Percentiles rank a stretch among this genome's conserved stretches.
Conservation (phyloP, 2,797 vertebrate genomes). For the Tiaroga cobitis region DNA sequence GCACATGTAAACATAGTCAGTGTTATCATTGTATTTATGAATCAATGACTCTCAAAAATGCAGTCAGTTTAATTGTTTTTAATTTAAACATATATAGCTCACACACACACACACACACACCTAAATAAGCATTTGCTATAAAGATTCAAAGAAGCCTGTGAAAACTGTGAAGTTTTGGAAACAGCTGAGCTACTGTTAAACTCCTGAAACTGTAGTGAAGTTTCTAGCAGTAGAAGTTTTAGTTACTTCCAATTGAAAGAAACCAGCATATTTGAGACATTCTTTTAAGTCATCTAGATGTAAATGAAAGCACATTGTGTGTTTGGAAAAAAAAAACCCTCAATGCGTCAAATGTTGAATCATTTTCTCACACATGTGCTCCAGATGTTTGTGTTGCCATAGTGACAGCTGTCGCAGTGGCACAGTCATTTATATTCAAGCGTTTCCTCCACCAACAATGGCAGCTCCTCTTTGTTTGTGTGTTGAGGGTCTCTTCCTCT, state of each 20-base stretch:
- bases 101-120: too few relatives aligned
- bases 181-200: neutral
- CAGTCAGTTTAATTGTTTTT: neutral
- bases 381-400: constrained; percentile 48
- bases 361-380: neutral
- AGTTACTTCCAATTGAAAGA: neutral
- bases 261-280: neutral
- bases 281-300: neutral
- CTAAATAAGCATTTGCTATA: neutral
- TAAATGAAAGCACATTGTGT: neutral
- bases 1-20: too few relatives aligned
- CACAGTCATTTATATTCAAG: constrained; percentile 36
- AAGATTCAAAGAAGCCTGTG: neutral
- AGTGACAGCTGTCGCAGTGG: constrained; percentile 30
- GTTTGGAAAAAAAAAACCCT: neutral
- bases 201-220: neutral
- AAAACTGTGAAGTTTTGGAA: too few relatives aligned
- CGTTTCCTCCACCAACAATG: neutral
- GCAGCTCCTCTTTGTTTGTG: constrained; percentile 12
- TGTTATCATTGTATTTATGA: neutral
- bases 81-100: neutral
- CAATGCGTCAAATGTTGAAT: neutral
- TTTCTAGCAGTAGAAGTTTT: neutral
- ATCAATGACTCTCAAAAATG: neutral
- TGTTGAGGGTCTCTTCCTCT: constrained; percentile 32